Conservation (phyloP, 1,140 invertebrate species). For the Thrips palmi region DNA sequence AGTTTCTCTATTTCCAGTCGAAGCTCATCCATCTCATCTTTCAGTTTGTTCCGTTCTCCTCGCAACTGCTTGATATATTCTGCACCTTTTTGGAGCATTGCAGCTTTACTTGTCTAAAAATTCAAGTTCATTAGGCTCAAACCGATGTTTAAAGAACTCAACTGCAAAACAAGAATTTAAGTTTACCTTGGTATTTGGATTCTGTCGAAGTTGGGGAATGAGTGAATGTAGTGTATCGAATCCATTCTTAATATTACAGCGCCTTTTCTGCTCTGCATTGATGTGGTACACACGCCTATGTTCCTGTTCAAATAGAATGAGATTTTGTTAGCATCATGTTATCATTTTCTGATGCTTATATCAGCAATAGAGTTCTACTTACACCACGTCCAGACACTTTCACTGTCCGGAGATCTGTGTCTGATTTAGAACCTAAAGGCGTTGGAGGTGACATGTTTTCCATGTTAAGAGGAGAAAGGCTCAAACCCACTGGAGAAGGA, state of each 20-base stretch:
- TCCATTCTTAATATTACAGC: slow-evolving; percentile 94
- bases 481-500: no score
- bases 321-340: slow-evolving; percentile 11
- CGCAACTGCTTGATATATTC: slow-evolving; percentile 87
- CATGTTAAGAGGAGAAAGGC: no score
- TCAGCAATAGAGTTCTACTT: no score
- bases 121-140: slow-evolving; percentile 5
- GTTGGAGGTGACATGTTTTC: no score
- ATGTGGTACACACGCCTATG: slow-evolving; percentile 71
- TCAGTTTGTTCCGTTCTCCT: slow-evolving; percentile 63
- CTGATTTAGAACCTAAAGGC: no score
- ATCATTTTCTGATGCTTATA: no score
- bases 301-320: slow-evolving; percentile 25
- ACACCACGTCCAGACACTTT: no score
- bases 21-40: slow-evolving; percentile 76
- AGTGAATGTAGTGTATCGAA: slow-evolving; percentile 86
- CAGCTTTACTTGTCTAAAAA: slow-evolving; percentile 72
- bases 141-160: slow-evolving; percentile 2
- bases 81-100: slow-evolving; percentile 90
- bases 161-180: slow-evolving; percentile 5
- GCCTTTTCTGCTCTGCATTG: slow-evolving; percentile 92
- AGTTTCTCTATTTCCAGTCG: slow-evolving; percentile 74
- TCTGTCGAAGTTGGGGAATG: slow-evolving; percentile 82
- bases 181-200: slow-evolving; percentile 72
- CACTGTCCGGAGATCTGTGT: no score